These are phyloP conservation scores for Drosophila littoralis DNA, from an alignment of 1,140 invertebrate species.

Conservation along the genomic window DNA sequence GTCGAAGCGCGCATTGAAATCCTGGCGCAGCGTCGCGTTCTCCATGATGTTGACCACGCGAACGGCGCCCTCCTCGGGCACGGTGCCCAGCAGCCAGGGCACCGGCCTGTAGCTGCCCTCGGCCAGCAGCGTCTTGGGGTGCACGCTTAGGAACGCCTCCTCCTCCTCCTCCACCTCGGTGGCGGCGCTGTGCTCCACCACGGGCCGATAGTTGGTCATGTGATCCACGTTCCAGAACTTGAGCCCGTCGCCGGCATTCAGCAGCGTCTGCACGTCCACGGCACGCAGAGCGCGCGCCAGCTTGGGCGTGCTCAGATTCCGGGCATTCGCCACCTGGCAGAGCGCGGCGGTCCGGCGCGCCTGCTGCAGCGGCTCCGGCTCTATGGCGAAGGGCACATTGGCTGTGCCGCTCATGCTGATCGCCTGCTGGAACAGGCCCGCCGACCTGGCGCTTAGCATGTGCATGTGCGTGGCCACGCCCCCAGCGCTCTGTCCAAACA, in stretches of 20 bases:
- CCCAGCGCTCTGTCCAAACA: conserved; percentile 87
- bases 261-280: conserved; percentile 68
- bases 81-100: conserved; percentile 84
- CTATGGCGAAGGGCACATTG: conserved; percentile 87
- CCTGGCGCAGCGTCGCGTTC: conserved; percentile 60
- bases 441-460: conserved; percentile 84
- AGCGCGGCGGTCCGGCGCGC: conserved; percentile 68
- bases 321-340: conserved; percentile 57
- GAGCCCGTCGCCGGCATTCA: conserved; percentile 72
- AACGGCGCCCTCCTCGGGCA: conserved; percentile 84
- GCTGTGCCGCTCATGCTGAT: conserved; percentile 87
- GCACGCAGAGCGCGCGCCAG: conserved; percentile 80
- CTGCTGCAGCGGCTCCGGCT: conserved; percentile 84
- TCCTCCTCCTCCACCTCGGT: too few relatives aligned
- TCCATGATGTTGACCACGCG: conserved; percentile 78
- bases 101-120: conserved; percentile 72
- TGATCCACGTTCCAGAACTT: conserved; percentile 85
- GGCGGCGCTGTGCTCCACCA: conserved; percentile 65
- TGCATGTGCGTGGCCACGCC: conserved; percentile 85
- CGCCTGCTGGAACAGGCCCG: conserved; percentile 85
- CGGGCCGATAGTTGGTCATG: conserved; percentile 84
- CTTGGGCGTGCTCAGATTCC: conserved; percentile 46
- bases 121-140: conserved; percentile 77
- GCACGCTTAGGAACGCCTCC: conserved; percentile 79
- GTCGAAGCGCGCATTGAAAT: conserved; percentile 78